phyloP scores from a whole-genome alignment of 2,888 invertebrate genomes.

The Papilio elwesi region DNA sequence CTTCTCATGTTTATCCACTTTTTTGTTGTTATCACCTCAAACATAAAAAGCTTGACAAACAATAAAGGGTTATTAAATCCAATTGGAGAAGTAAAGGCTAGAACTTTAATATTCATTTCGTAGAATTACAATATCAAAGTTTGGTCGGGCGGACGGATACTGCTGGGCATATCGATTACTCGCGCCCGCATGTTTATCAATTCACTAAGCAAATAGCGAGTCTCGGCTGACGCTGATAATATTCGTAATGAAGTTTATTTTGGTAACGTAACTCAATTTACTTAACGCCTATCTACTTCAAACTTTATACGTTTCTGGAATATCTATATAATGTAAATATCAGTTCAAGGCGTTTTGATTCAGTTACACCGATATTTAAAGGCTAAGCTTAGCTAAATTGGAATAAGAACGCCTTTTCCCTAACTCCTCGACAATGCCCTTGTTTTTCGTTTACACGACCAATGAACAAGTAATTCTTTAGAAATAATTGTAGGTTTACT shows the following conservation, averaged over 20 bases:
- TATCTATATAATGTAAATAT: not conserved
- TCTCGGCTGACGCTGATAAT: constrained; percentile 51
- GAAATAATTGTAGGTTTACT: too few relatives aligned
- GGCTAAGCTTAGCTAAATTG: not conserved
- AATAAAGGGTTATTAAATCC: too few relatives aligned
- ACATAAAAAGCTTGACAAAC: too few relatives aligned
- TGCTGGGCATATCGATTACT: constrained; percentile 53
- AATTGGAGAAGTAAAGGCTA: not conserved
- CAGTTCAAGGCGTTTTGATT: not conserved
- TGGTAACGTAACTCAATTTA: constrained; percentile 46
- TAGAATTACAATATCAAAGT: constrained; percentile 12
- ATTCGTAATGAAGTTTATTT: constrained; percentile 48
- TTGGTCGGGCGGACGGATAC: constrained; percentile 15
- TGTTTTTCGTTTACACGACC: too few relatives aligned
- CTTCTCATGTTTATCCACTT: too few relatives aligned
- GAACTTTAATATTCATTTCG: not conserved
- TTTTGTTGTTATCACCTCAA: too few relatives aligned
- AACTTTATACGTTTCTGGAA: constrained; percentile 28
- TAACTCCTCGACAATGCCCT: too few relatives aligned
- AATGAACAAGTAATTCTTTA: too few relatives aligned
- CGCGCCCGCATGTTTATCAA: constrained; percentile 60
- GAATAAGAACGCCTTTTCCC: too few relatives aligned
- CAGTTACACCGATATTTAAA: not conserved
- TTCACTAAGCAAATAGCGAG: constrained; percentile 58
- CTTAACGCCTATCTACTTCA: constrained; percentile 27